Evolutionary conservation across 1,140 invertebrate species (phyloP), one percentile per base, ranked within the genome.

Genomic region (Papilio polyxenes): DNA sequence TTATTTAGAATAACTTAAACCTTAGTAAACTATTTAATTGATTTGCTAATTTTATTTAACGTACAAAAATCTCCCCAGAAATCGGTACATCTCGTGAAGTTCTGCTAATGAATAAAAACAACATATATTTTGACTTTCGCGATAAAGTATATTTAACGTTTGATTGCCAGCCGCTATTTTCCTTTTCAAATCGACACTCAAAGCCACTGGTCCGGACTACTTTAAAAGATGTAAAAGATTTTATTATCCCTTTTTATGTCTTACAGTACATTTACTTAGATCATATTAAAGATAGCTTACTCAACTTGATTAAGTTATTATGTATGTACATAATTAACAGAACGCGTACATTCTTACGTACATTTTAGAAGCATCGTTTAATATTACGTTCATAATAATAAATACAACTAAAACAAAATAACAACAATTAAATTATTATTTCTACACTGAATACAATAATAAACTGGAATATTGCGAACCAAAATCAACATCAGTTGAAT

Each of bases 181-280:
- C 75, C 48, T 3, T 75, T 75, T 51, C 48, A 75, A 75, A 75
- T 75, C 75, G 51, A 20, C 75, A 75, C 75, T 75, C 20, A 49
- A 23, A 65, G 17, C 20, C 75, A 48, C n/a, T 13, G 75, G 75
- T 51, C 75, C 48, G 44, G 74, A 44, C 44, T 51, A 75, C 75
- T 75, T 75, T 13, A 75, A 51, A 75, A 75, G 48, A 49, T n/a
- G 31, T 75, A 75, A 49, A 23, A 75, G n/a, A 17, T 51, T 51
- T 75, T 75, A 75, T 31, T 74, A 20, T 11, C 74, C 5, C 7
- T 75, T 75, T 13, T 49, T 51, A 75, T 75, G 74, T 75, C 44
- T 75, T 49, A 51, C 74, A 75, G 74, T 75, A 49, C 74, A 75
- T 75, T 75, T 49, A 75, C n/a, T 75, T 20, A 48, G 74, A 75